Evolutionary conservation across 1,140 invertebrate species (phyloP), one percentile per base, ranked within the genome.

Genomic region (Cherax quadricarinatus): DNA sequence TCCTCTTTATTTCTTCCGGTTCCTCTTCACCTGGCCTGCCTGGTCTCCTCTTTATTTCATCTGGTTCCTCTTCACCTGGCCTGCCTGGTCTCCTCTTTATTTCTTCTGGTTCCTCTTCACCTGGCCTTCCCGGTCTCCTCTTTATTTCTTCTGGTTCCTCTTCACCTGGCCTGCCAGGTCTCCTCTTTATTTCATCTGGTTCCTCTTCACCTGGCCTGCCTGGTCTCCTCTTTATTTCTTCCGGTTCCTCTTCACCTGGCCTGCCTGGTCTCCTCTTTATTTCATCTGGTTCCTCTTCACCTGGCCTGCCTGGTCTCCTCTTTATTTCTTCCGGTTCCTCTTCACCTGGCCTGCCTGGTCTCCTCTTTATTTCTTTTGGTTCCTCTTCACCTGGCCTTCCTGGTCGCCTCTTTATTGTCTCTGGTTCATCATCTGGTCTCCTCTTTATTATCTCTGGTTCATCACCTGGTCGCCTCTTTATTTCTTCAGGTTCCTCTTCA

Each of bases 151-250:
- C 86, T 4, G 85, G 60, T 41, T 41, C 30, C 48, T 86, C 51
- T 10, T 88, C 78, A 30, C 78, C 75, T 21, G 62, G 30, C n/a
- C 79, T 82, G 6, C 53, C 83, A 41, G 51, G 82, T 14, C n/a
- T 85, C 51, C 30, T 66, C 6, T 24, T 75, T 16, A 30, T 30
- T 6, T 24, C 30, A 24, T 75, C 70, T 75, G n/a, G n/a, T 30
- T 75, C 30, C 30, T 41, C 21, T n/a, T 75, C 70, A 78, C 78
- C 73, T 0, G 66, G 66, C 49, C 18, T 24, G 16, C 51, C 60
- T 4, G 53, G 53, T 57, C 53, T 57, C 60, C 57, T 85, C 5
- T 2, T 21, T 62, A n/a, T 51, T 5, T 10, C 51, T 49, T 51
- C 41, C 12, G 10, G 41, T 2, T 18, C 21, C 16, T 85, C 60